A percentile compares a stretch with the other conserved stretches of the same genome.
Evolutionary conservation across 2,888 invertebrate genomes (phyloP).

Genomic region (Idaea straminata): DNA sequence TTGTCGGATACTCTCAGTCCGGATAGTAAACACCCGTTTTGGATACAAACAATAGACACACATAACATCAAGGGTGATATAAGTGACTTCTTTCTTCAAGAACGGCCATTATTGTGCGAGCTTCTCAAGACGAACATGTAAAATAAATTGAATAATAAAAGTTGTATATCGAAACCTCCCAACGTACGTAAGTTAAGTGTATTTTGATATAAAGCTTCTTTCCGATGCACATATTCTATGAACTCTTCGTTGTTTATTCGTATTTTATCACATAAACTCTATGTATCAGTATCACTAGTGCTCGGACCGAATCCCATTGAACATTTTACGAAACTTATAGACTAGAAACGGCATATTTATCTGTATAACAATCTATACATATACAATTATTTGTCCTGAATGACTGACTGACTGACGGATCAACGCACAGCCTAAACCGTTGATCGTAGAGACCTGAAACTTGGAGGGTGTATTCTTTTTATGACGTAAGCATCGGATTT

Average conservation of each 20-base stretch:
- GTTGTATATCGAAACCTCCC: constrained; percentile 14
- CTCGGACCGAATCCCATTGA: neutral
- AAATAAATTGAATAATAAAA: constrained; percentile 16
- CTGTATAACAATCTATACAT: neutral
- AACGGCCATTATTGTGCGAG: constrained; percentile 26
- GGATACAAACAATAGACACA: constrained; percentile 30
- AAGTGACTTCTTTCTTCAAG: constrained; percentile 33
- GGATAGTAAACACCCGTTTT: constrained; percentile 19
- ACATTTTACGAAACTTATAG: neutral
- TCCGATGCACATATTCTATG: constrained; percentile 22
- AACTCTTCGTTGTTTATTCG: constrained; percentile 9
- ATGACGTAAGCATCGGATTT: too few relatives aligned
- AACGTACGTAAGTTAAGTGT: constrained; percentile 12
- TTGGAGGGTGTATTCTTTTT: too few relatives aligned
- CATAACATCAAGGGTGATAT: constrained; percentile 33
- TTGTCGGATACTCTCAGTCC: constrained; percentile 45
- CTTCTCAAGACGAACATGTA: constrained; percentile 16
- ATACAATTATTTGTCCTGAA: too few relatives aligned
- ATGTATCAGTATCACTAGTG: constrained; percentile 2
- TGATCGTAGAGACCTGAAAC: too few relatives aligned
- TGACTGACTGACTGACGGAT: too few relatives aligned
- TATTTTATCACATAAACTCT: constrained; percentile 7
- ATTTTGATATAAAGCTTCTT: constrained; percentile 7
- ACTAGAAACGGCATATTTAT: neutral
- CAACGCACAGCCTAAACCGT: too few relatives aligned